A percentile compares a stretch with the other conserved stretches of the same genome.
Evolutionary conservation across 2,888 invertebrate species (phyloP).

Genomic region (Reticulitermes lucifugus): DNA sequence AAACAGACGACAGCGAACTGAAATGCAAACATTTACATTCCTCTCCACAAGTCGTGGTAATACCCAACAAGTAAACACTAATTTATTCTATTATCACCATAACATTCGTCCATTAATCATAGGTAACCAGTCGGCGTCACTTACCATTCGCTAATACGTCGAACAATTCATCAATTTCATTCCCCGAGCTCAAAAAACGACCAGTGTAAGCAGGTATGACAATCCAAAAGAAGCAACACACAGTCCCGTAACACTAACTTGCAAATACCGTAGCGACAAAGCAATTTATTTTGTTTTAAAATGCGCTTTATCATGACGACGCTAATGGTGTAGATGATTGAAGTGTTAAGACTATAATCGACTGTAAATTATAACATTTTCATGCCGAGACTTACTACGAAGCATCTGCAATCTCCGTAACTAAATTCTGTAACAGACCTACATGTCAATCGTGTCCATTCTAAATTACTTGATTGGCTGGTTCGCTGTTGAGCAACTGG

Average conservation of each 20-base stretch:
- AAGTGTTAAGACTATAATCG: neutral
- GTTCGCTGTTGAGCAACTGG: too few species aligned
- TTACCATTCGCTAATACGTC: neutral
- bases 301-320: neutral
- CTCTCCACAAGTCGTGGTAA: neutral
- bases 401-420: too few species aligned
- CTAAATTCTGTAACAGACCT: too few species aligned
- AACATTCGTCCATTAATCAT: conserved; percentile 2
- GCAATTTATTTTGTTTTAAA: neutral
- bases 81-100: conserved; percentile 3
- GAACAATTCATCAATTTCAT: conserved; percentile 13
- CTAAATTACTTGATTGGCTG: too few species aligned
- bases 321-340: neutral
- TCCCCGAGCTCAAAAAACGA: neutral
- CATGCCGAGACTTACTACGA: too few species aligned
- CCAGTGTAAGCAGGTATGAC: neutral
- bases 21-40: conserved; percentile 6
- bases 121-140: neutral
- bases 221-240: neutral
- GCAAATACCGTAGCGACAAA: neutral
- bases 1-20: neutral
- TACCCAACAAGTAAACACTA: conserved; percentile 7
- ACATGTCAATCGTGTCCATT: too few species aligned
- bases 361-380: too few species aligned
- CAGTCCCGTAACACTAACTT: neutral